phyloP scores from a whole-genome alignment of 2,797 vertebrate species.

The Cheirogaleus major region DNA sequence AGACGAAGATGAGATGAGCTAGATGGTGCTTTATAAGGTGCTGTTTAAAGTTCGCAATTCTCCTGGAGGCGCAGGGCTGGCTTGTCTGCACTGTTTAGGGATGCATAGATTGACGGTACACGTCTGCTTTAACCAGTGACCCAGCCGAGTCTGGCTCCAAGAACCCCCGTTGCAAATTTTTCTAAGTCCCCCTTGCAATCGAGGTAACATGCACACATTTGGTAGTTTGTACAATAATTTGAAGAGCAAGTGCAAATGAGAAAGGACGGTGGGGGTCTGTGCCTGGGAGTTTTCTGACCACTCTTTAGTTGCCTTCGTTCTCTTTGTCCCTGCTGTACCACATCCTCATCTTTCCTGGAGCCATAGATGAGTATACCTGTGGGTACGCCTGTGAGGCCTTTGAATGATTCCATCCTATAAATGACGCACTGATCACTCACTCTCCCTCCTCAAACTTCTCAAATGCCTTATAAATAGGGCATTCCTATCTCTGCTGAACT shows the following conservation, averaged over 20 bases:
- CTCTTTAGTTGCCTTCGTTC: not conserved
- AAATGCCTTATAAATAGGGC: not conserved
- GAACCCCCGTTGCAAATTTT: not conserved
- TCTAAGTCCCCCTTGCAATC: not conserved
- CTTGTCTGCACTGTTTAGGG: not conserved
- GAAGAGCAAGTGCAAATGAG: not conserved
- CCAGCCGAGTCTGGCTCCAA: not conserved
- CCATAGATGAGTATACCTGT: too few species aligned
- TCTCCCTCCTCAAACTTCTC: not conserved
- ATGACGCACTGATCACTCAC: not conserved
- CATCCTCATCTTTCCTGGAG: not conserved
- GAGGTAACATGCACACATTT: not conserved
- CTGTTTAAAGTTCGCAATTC: not conserved
- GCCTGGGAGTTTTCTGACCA: not conserved
- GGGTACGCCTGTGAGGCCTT: not conserved
- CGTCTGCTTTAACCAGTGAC: not conserved
- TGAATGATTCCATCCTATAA: not conserved
- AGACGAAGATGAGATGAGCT: not conserved
- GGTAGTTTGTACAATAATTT: not conserved
- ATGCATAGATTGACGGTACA: fast-evolving
- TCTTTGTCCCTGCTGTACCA: not conserved
- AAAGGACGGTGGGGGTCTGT: not conserved
- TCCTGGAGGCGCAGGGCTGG: not conserved
- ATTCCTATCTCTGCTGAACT: not conserved
- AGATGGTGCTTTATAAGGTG: not conserved